Evolutionary conservation across 92 coral and sea anemone species (phyloP), one percentile per base, ranked within the genome.

Genomic region (Epizoanthus scotinus): DNA sequence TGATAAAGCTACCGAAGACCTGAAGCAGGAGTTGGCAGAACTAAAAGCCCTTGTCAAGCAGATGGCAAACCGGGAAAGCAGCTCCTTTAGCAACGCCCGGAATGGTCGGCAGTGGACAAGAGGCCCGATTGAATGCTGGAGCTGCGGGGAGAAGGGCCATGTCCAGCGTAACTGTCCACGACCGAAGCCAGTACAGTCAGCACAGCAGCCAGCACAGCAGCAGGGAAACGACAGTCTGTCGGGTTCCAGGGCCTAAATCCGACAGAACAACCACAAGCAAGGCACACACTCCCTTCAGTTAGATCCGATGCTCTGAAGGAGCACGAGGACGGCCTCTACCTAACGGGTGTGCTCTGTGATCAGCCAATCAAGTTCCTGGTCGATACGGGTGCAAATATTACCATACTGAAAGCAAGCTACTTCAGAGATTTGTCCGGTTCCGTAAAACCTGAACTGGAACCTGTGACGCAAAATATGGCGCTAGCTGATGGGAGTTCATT

Each of bases 321-420:
- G n/a, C 55, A 52, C 25, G 78, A 50, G 29, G 77, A 86, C 17
- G 82, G 77, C 62, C 63, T 81, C 34, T 83, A 83, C 67, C 70
- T 90, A 0, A 64, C 52, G 2, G 88, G 86, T 14, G 12, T 21
- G 6, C 67, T 86, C 67, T 66, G 80, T 40, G 86, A 71, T 0
- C 73, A 8, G 36, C 86, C 87, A 22, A 73, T 86, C 77, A 73
- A 63, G 69, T 86, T 89, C 31, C 69, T 89, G 71, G 89, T 85
- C 61, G 84, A 85, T 26, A 70, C 86, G 6, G 86, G 92, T 42
- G 80, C 84, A n/a, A 88, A 84, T 58, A 80, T 79, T 57, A 77
- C 87, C 24, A 89, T 82, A 17, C 25, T 89, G 15, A 34, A 85
- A 70, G n/a, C 89, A 82, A 34, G 40, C 5, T 34, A 6, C 5